These are phyloP conservation scores for Pseudochirops cupreus DNA, from an alignment of 2,797 vertebrate species.

Conservation along the genomic window DNA sequence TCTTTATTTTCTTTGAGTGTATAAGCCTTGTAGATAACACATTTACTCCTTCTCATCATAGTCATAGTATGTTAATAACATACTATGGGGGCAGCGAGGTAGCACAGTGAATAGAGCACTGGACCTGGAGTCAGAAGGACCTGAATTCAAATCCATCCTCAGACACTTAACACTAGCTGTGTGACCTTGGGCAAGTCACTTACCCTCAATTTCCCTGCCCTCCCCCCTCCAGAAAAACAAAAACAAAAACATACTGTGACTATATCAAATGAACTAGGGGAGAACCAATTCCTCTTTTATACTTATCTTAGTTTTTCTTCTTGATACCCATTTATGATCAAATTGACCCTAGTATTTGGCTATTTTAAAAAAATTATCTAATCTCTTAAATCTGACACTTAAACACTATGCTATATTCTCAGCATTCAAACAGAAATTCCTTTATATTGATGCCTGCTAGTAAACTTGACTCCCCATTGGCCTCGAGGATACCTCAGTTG, in stretches of 20 bases:
- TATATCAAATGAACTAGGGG: not conserved
- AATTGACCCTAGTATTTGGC: not conserved
- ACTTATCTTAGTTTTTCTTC: not conserved
- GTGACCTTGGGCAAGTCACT: too few relatives aligned
- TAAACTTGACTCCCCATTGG: not conserved
- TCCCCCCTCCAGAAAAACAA: too few relatives aligned
- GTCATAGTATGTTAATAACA: too few relatives aligned
- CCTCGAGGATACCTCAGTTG: not conserved
- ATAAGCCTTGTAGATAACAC: not conserved
- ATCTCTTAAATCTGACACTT: not conserved
- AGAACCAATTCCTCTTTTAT: not conserved
- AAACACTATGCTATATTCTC: not conserved
- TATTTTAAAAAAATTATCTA: not conserved
- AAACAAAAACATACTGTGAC: not conserved
- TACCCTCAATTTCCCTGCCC: too few relatives aligned
- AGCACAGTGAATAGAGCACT: too few relatives aligned
- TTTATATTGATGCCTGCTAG: not conserved
- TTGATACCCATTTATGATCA: not conserved
- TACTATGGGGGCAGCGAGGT: not conserved
- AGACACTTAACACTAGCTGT: not conserved
- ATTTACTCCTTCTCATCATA: not conserved
- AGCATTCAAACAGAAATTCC: not conserved
- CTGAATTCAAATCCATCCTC: too few relatives aligned
- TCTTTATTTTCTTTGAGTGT: not conserved
- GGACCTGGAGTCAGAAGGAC: too few relatives aligned